Evolutionary conservation across 30 jellyfish, hydroid and myxozoan genomes (phyloP), one percentile per base, ranked within the genome.

Genomic region (Catostylus mosaicus): DNA sequence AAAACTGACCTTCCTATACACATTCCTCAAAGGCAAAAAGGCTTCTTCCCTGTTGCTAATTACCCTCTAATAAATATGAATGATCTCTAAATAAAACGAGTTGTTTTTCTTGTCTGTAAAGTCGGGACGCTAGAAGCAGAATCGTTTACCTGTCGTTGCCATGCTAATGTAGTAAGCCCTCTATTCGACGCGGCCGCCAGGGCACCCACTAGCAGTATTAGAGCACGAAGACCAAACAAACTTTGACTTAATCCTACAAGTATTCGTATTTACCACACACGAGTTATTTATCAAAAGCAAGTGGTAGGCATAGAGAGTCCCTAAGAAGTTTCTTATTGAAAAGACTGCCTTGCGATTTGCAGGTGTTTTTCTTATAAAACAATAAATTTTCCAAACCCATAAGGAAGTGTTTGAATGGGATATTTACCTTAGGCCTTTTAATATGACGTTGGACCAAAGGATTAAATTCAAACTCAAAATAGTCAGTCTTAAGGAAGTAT

Each of bases 191-290:
- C 67, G 29, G 67, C 67, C 67, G 67, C 67, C 67, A 3, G 24
- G 67, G 7, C 19, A 10, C 7, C 19, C 67, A 52, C 67, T 52
- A 6, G 67, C 30, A 16, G 67, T 52, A 52, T 52, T 52, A 10
- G 67, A n/a, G 67, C 19, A 52, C 29, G 67, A 52, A 52, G 67
- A 52, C 67, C 67, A 52, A 52, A 52, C 67, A 52, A 52, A 52
- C 29, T n/a, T 10, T 52, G 7, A n/a, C 3, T 3, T 20, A 52
- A 52, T 52, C 67, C 67, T 3, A 52, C 67, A n/a, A 52, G 23
- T 3, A 52, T 7, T 52, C 67, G 67, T 52, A 20, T 52, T 52
- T 52, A 20, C 67, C 67, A 52, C 67, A 52, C 67, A 52, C 67
- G 67, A 52, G 67, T 26, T 52, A n/a, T 20, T 52, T 52, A 52